phyloP scores from a whole-genome alignment of 2,113 vertebrate genomes.

The Formicarius rufipectus region DNA sequence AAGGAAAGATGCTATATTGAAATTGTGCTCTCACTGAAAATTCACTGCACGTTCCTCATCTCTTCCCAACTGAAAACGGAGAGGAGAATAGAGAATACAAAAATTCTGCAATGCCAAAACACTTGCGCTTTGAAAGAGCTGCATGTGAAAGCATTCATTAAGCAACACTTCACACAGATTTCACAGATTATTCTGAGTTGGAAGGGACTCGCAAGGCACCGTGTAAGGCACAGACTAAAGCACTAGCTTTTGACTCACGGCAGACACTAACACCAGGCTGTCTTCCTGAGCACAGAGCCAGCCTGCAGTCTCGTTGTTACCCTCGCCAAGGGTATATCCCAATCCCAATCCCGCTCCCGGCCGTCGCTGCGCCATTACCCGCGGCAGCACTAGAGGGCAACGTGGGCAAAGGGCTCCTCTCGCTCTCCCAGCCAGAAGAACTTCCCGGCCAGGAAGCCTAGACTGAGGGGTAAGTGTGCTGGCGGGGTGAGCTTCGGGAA shows the following conservation, averaged over 20 bases:
- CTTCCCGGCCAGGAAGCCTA: neutral
- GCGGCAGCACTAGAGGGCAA: constrained; percentile 55
- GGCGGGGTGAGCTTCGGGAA: neutral
- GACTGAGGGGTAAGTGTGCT: too few species aligned
- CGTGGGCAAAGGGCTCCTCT: neutral
- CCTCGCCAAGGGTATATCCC: neutral
- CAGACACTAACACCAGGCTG: neutral
- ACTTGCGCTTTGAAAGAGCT: neutral
- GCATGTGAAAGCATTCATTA: neutral
- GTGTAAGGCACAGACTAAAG: fast-evolving
- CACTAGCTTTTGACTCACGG: neutral
- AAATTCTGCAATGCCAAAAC: neutral
- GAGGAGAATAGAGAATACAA: neutral
- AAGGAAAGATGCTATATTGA: neutral
- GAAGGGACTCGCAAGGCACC: neutral
- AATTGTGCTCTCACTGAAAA: neutral
- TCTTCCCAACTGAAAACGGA: neutral
- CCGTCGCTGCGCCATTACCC: neutral
- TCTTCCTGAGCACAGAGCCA: fast-evolving
- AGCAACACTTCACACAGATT: neutral
- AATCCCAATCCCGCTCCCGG: fast-evolving
- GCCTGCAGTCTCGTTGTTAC: neutral
- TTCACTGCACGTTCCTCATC: neutral
- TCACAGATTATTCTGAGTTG: neutral
- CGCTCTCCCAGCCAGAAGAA: neutral